Base-by-base conservation (phyloP, 1,140 invertebrate genomes). In the Microvelia longipes region DNA sequence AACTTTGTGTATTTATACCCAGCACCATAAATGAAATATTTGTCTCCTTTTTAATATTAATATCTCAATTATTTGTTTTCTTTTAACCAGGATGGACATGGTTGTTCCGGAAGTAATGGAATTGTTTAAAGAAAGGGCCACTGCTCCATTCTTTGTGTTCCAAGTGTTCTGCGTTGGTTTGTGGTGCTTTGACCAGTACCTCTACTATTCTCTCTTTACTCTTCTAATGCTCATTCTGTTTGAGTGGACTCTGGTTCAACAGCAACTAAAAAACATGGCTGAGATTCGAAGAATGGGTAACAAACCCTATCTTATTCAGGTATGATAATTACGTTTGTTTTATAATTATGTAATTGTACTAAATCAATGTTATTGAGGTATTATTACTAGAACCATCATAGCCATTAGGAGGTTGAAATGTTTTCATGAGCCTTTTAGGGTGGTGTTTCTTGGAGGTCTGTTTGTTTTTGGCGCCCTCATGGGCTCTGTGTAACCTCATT, bases 271-370 rank as follows among this genome's bases (percentile, higher is more conserved):
- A 74, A 99, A 99, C 79, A 97, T 99, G 93, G 88, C 93, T n/a
- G 96, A 98, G 82, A 98, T 99, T 74, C 84, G 96, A n/a, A 96
- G 98, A 82, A 99, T 99, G 97, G 97, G 96, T 24, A 98, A 96
- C 75, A 96, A 96, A 81, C 94, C 96, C 0, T 97, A 96, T 77
- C 84, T 86, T 70, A 90, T 98, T 73, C 88, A 87, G 81, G 88
- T 89, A 68, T 30, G 68, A 65, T 68, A 61, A n/a, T 2, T 64
- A 50, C 19, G 19, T 69, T 28, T 11, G 15, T 64, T 29, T 62
- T 68, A 60, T 63, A n/a, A 27, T 50, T 64, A n/a, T 62, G 19
- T 26, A 64, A n/a, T 19, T 25, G 13, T 15, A 2, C 2, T 60
- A 73, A 67, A 67, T n/a, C n/a, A n/a, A n/a, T n/a, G n/a, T n/a